Base-by-base conservation (phyloP, 2,113 vertebrate species). In the Larimichthys crocea region DNA sequence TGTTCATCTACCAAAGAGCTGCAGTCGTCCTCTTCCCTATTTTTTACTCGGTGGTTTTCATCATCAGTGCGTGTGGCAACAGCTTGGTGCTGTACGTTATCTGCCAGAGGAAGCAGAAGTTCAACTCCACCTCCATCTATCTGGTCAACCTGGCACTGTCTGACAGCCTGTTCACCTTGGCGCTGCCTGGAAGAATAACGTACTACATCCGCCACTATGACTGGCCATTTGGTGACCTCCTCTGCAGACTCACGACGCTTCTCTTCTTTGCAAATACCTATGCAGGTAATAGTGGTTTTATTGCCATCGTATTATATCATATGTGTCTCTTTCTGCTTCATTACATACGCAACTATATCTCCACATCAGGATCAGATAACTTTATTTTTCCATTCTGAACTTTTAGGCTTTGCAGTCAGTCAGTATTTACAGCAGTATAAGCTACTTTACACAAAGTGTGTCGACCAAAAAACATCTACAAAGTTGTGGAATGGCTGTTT, bases 231-330 rank as follows among this genome's bases (percentile, higher is more conserved):
- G 95, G 96, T 3, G 96, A 97, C 29, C 53, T 91, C 31, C 83
- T 95, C 50, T 98, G 96, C 86, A 90, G 96, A 55, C 66, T 91
- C 75, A 96, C 91, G 0, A 93, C 96, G 0, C 92, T 97, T 31
- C 64, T 96, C 0, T 96, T 96, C 85, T 97, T 95, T 70, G 85
- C 94, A 84, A 97, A 97, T 85, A 97, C 96, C 2, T 96, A 97
- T 0, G 94, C 95, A 50, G 91, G 93, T 94, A 86, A 63, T 29
- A 35, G 4, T 20, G 17, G 5, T 31, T 78, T 14, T 71, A 11
- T 19, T 42, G 15, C 9, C 7, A 9, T 29, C 4, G 10, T 48
- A 31, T 73, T 53, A 2, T 40, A 8, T 40, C 35, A 40, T 40
- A 40, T 40, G 8, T 40, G 35, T 40, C 35, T 35, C 31, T 35